phyloP scores from a whole-genome alignment of 2,888 invertebrate species.

The Agriopis marginaria region DNA sequence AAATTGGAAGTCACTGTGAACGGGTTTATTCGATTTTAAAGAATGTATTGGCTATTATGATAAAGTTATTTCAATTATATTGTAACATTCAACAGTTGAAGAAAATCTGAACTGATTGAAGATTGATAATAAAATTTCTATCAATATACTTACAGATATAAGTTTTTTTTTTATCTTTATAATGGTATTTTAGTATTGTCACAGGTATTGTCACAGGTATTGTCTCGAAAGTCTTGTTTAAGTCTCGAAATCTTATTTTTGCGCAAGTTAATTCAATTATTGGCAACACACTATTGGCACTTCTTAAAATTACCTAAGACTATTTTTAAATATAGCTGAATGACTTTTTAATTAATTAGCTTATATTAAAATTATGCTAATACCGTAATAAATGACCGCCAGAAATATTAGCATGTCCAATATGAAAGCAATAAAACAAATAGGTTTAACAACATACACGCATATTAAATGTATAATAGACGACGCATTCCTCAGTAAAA shows the following conservation, averaged over 20 bases:
- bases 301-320: background rate
- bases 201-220: too few relatives aligned
- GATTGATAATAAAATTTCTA: background rate
- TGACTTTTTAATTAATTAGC: slow-evolving; percentile 49
- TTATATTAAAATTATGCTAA: slow-evolving; percentile 43
- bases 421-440: slow-evolving; percentile 50
- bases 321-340: slow-evolving; percentile 36
- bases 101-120: background rate
- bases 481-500: slow-evolving; percentile 52
- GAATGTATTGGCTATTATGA: background rate
- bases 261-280: background rate
- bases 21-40: background rate
- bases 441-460: slow-evolving; percentile 35
- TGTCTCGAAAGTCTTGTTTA: too few relatives aligned
- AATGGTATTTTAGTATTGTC: background rate
- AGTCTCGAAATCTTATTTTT: background rate
- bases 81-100: background rate
- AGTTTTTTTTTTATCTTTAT: background rate
- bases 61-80: background rate
- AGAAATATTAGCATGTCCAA: slow-evolving; percentile 36
- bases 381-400: slow-evolving; percentile 27
- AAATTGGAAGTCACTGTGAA: slow-evolving; percentile 35
- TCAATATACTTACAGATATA: background rate
- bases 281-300: background rate
- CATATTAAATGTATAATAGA: slow-evolving; percentile 51